Evolutionary conservation across 1,140 invertebrate genomes (phyloP).

Genomic region (Battus philenor): DNA sequence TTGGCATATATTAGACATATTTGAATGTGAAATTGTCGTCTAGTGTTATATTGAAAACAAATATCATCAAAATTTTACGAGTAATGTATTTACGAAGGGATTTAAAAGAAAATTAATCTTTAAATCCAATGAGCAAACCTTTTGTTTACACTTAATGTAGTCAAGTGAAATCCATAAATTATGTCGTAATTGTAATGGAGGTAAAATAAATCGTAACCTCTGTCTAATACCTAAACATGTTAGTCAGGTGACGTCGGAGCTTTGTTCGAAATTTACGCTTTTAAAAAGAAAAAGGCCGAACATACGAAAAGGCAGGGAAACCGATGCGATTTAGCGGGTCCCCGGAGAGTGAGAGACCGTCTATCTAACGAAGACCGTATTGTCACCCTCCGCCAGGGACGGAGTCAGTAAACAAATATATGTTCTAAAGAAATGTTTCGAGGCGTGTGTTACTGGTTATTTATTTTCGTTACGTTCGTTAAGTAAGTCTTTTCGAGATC

Average conservation of each 20-base stretch:
- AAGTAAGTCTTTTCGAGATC: conserved; percentile 4
- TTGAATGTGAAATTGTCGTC: too few species aligned
- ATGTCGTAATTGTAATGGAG: not conserved
- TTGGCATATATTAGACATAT: too few species aligned
- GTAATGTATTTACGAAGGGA: too few species aligned
- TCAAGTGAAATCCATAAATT: too few species aligned
- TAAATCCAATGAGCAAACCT: too few species aligned
- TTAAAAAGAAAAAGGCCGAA: conserved; percentile 33
- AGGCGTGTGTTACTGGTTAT: conserved; percentile 1
- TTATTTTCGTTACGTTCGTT: conserved; percentile 3
- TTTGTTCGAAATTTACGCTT: conserved; percentile 16
- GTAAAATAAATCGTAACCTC: conserved; percentile 9
- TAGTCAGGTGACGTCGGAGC: conserved; percentile 15
- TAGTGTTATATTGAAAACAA: too few species aligned
- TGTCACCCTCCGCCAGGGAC: conserved; percentile 42
- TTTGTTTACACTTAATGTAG: too few species aligned
- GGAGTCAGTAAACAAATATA: conserved; percentile 13
- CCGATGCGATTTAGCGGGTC: conserved; percentile 53
- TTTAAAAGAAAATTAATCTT: too few species aligned
- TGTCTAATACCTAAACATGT: conserved; percentile 9
- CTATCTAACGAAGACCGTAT: conserved; percentile 36
- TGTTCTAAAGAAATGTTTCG: conserved; percentile 1
- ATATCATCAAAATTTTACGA: too few species aligned
- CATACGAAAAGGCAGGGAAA: conserved; percentile 41
- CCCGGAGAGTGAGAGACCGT: conserved; percentile 30